These are phyloP conservation scores for Climacteris rufus DNA, from an alignment of 2,113 vertebrate species.

Conservation along the genomic window DNA sequence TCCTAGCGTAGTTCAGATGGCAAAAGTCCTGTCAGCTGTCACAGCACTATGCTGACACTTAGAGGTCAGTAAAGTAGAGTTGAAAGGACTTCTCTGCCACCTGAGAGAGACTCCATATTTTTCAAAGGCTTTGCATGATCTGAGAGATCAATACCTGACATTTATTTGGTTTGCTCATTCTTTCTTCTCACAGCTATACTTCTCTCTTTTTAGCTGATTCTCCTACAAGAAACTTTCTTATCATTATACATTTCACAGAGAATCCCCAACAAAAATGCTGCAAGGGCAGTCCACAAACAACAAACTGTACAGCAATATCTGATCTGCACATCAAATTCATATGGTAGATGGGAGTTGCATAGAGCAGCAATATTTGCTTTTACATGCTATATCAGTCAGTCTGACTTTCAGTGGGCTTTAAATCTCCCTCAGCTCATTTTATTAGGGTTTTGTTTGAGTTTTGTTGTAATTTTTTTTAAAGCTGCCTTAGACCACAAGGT, in stretches of 20 bases:
- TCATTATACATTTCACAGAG: not conserved
- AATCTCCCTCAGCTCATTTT: not conserved
- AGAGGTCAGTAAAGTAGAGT: not conserved
- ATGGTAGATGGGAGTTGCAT: not conserved
- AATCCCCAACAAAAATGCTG: not conserved
- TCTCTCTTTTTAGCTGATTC: not conserved
- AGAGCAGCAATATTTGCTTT: not conserved
- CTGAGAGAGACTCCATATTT: not conserved
- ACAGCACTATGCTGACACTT: not conserved
- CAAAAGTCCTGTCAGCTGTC: not conserved
- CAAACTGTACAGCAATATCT: not conserved
- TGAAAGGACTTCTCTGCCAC: not conserved
- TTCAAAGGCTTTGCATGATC: not conserved
- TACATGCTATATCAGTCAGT: not conserved
- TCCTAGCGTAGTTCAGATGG: not conserved
- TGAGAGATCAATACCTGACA: not conserved
- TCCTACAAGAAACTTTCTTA: not conserved
- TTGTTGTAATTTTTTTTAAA: not conserved
- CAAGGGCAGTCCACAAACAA: not conserved
- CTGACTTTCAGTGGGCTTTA: not conserved
- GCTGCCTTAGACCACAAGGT: not conserved
- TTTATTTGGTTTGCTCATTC: not conserved
- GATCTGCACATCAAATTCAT: not conserved
- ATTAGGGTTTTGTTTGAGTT: not conserved
- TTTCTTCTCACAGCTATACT: not conserved